Percentiles rank a stretch among this genome's conserved stretches.
Conservation (phyloP, 2,888 invertebrate genomes). For the Dasysyrphus tricinctus region DNA sequence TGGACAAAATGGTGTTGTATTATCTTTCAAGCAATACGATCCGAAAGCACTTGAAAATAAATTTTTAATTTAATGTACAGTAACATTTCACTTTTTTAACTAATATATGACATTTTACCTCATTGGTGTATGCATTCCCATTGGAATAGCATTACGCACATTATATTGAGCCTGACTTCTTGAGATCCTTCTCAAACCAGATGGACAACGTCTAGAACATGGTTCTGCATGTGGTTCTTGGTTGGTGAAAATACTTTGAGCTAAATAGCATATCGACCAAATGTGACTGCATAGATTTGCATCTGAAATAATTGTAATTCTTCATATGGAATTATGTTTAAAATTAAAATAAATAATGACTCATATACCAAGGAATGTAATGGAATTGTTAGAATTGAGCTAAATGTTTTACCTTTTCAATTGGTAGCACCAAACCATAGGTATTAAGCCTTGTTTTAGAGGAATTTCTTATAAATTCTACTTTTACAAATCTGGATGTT, state of each 20-base stretch:
- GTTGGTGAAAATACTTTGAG: conserved; percentile 88
- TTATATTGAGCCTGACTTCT: conserved; percentile 81
- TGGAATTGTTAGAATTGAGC: no score
- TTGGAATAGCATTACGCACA: conserved; percentile 85
- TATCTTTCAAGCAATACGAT: conserved; percentile 88
- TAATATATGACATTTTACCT: conserved; percentile 84
- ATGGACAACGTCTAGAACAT: conserved; percentile 89
- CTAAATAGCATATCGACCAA: conserved; percentile 91
- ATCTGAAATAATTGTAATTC: conserved; percentile 83
- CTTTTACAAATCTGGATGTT: no score
- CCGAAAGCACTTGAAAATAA: conserved; percentile 85
- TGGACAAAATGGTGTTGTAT: conserved; percentile 89
- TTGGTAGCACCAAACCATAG: no score
- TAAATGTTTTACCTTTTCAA: no score
- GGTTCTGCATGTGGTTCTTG: conserved; percentile 87
- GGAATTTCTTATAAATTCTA: no score
- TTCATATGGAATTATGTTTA: no score
- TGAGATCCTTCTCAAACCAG: conserved; percentile 84
- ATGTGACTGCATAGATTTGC: conserved; percentile 91
- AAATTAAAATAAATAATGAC: no score
- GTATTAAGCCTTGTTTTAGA: no score
- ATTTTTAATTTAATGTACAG: conserved; percentile 56
- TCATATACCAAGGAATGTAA: no score
- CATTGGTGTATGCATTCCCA: conserved; percentile 90
- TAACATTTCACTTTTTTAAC: no score